Evolutionary conservation across 2,888 invertebrate species (phyloP).

Genomic region (Apocheima hispidaria): DNA sequence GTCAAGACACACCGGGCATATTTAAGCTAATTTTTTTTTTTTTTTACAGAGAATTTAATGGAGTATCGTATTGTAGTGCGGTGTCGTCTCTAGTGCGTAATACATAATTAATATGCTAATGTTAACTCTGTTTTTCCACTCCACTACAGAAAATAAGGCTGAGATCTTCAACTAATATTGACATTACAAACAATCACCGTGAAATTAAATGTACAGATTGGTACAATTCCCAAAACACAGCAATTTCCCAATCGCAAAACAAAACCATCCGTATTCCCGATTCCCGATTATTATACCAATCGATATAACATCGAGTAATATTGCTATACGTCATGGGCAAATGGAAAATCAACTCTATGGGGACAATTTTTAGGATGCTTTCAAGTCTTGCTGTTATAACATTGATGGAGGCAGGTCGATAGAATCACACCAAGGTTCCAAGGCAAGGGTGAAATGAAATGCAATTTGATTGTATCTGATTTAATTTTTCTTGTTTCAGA

Average conservation of each 20-base stretch:
- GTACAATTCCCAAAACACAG: conserved; percentile 7
- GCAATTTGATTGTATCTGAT: conserved; percentile 30
- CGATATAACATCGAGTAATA: conserved; percentile 3
- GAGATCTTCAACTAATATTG: not conserved
- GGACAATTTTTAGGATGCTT: not conserved
- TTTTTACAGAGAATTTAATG: no score
- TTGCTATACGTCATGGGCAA: not conserved
- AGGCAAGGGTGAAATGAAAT: conserved; percentile 21
- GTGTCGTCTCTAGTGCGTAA: no score
- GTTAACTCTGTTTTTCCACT: not conserved
- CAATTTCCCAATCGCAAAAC: not conserved
- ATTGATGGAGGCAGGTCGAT: not conserved
- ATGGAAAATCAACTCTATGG: not conserved
- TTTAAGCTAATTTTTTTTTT: no score
- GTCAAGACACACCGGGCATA: no score
- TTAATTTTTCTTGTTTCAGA: conserved; percentile 60
- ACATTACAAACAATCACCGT: conserved; percentile 2
- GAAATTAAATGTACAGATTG: conserved; percentile 1
- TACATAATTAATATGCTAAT: no score
- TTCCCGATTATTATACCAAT: conserved; percentile 6
- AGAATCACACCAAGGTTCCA: conserved; percentile 1
- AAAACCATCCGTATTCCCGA: conserved; percentile 4
- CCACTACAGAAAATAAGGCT: not conserved
- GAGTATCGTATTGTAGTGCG: no score
- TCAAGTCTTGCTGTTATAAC: not conserved